Evolutionary conservation across 1,140 invertebrate species (phyloP).

Genomic region (Drosophila santomea): DNA sequence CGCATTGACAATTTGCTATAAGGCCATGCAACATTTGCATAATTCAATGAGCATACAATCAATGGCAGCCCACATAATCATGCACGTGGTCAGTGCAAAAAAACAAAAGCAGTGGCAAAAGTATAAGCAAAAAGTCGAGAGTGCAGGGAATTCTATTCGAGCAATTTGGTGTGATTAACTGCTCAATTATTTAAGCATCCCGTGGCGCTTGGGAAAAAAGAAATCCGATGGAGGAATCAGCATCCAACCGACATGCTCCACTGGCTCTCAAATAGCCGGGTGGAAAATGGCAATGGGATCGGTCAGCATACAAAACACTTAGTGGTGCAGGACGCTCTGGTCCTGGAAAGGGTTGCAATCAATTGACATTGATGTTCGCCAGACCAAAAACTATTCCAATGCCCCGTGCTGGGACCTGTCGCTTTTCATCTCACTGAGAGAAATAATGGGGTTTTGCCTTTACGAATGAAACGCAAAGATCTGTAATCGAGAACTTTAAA

Average conservation of each 20-base stretch:
- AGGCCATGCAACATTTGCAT: constrained; percentile 68
- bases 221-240: constrained; percentile 53
- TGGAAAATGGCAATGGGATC: constrained; percentile 31
- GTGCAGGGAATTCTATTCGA: constrained; percentile 66
- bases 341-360: constrained; percentile 72
- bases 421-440: constrained; percentile 16
- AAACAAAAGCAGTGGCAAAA: constrained; percentile 7
- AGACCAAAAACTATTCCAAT: constrained; percentile 78
- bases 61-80: constrained; percentile 65
- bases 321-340: constrained; percentile 36
- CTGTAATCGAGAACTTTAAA: no score
- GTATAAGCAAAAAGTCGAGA: constrained; percentile 10
- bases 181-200: constrained; percentile 81
- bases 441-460: not conserved
- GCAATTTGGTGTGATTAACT: constrained; percentile 83
- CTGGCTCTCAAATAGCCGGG: constrained; percentile 50
- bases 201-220: constrained; percentile 40
- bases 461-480: not conserved
- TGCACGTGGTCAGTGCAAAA: constrained; percentile 37
- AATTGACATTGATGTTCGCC: constrained; percentile 81
- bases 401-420: constrained; percentile 52
- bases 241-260: constrained; percentile 39
- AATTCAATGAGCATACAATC: constrained; percentile 78
- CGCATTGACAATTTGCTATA: constrained; percentile 63
- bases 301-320: constrained; percentile 70